A percentile compares a stretch with the other conserved stretches of the same genome.
phyloP scores from a whole-genome alignment of 1,140 invertebrate species.

The Diploscapter pachys region DNA sequence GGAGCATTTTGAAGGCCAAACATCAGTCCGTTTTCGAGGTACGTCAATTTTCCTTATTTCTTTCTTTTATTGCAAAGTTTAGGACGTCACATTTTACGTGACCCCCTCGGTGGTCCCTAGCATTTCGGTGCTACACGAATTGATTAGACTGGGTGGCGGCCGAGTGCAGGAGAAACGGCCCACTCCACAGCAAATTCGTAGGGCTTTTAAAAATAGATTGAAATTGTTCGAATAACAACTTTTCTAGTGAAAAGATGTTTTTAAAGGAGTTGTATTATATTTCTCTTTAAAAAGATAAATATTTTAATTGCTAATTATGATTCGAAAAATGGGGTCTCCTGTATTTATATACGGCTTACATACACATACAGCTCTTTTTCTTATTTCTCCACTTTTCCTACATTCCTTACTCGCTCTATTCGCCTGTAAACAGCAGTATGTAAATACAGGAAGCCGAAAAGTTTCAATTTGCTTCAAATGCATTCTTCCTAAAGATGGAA shows the following conservation, averaged over 20 bases:
- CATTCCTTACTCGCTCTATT: too few relatives aligned
- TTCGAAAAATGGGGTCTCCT: too few relatives aligned
- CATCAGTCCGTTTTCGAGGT: slow-evolving; percentile 32
- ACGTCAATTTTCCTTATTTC: slow-evolving; percentile 2
- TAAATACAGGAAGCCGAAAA: too few relatives aligned
- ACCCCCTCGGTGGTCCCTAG: slow-evolving; percentile 25
- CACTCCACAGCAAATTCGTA: slow-evolving; percentile 18
- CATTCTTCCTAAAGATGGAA: not conserved
- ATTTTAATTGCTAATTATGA: too few relatives aligned
- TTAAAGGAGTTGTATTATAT: too few relatives aligned
- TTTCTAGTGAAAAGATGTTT: not conserved
- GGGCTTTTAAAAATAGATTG: not conserved
- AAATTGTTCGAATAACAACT: not conserved
- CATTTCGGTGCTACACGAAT: slow-evolving; percentile 1
- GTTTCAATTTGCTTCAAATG: too few relatives aligned
- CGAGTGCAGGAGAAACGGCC: slow-evolving; percentile 16
- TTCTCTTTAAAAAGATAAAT: too few relatives aligned
- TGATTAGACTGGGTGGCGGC: slow-evolving; percentile 21
- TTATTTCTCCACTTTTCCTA: not conserved
- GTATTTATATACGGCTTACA: too few relatives aligned
- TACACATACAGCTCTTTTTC: not conserved
- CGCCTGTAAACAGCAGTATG: too few relatives aligned
- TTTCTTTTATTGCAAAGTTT: slow-evolving; percentile 3
- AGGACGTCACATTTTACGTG: slow-evolving; percentile 30
- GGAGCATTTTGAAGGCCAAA: slow-evolving; percentile 29